These are phyloP conservation scores for Camponotus pennsylvanicus DNA, from an alignment of 1,140 invertebrate genomes.

Conservation along the genomic window DNA sequence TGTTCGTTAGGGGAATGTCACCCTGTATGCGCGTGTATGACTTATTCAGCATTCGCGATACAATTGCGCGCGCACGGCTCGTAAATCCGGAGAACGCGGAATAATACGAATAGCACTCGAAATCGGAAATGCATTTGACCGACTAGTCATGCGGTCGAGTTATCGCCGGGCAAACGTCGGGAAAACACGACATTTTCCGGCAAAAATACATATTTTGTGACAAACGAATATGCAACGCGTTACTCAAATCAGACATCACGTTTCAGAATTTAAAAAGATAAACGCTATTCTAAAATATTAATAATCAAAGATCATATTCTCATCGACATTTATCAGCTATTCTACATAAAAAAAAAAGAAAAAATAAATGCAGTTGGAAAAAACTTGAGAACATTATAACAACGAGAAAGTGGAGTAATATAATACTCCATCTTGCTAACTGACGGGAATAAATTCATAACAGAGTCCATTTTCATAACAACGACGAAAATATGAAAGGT, in stretches of 20 bases:
- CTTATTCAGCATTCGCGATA: conserved; percentile 48
- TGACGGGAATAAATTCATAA: not conserved
- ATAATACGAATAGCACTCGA: conserved; percentile 38
- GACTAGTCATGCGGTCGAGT: conserved; percentile 9
- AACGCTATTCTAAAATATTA: not conserved
- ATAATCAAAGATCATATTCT: conserved; percentile 8
- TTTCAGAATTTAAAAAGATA: not conserved
- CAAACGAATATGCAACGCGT: conserved; percentile 21
- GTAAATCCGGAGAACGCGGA: conserved; percentile 47
- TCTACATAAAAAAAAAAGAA: not conserved
- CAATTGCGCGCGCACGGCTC: conserved; percentile 52
- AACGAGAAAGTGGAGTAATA: not conserved
- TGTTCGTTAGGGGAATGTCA: conserved; percentile 29
- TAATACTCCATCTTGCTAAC: not conserved
- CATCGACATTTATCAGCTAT: not conserved
- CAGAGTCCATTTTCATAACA: not conserved
- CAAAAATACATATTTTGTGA: conserved; percentile 25
- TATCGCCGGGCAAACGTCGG: conserved; percentile 21
- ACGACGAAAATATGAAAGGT: not conserved
- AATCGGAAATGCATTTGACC: conserved; percentile 58
- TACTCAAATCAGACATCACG: not conserved
- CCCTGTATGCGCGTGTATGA: conserved; percentile 19
- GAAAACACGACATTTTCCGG: conserved; percentile 29
- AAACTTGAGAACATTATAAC: conserved; percentile 10
- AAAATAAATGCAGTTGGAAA: not conserved